Evolutionary conservation across 2,797 vertebrate species (phyloP).

Genomic region (Myoxocephalus aenaeus): DNA sequence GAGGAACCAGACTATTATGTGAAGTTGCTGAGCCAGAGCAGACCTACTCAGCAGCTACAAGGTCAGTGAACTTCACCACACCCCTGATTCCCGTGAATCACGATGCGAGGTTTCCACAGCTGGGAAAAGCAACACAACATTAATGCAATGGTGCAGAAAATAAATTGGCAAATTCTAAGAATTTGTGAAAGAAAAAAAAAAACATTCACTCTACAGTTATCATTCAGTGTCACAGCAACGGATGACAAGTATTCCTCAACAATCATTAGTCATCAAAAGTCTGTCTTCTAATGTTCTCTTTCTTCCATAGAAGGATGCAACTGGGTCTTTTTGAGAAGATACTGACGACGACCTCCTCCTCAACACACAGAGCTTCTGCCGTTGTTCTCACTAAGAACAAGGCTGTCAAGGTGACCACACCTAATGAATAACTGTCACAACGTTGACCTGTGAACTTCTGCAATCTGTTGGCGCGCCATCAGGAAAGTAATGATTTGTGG

Average conservation of each 20-base stretch:
- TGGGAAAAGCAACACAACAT: slow-evolving; percentile 29
- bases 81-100: slow-evolving; percentile 57
- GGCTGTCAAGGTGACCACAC: slow-evolving; percentile 59
- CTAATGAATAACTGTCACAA: slow-evolving; percentile 39
- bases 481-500: slow-evolving; percentile 42
- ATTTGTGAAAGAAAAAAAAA: slow-evolving; percentile 11
- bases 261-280: slow-evolving; percentile 17
- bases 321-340: slow-evolving; percentile 20
- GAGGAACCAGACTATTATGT: slow-evolving; percentile 53
- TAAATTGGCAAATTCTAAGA: background rate
- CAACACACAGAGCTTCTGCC: slow-evolving; percentile 21
- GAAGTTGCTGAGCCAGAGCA: slow-evolving; percentile 55
- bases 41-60: slow-evolving; percentile 57
- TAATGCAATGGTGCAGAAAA: background rate
- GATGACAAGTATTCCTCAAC: slow-evolving; percentile 2
- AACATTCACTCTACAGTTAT: background rate
- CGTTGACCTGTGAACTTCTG: slow-evolving; percentile 52
- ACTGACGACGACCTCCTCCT: slow-evolving; percentile 37
- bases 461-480: background rate
- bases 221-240: background rate
- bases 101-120: slow-evolving; percentile 38
- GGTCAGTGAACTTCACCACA: slow-evolving; percentile 73
- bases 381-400: slow-evolving; percentile 57
- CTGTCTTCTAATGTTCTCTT: background rate
- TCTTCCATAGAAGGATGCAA: slow-evolving; percentile 25